Evolutionary conservation across 2,888 invertebrate species (phyloP), one percentile per base, ranked within the genome.

Genomic region (Ommatoiulus sabulosus): DNA sequence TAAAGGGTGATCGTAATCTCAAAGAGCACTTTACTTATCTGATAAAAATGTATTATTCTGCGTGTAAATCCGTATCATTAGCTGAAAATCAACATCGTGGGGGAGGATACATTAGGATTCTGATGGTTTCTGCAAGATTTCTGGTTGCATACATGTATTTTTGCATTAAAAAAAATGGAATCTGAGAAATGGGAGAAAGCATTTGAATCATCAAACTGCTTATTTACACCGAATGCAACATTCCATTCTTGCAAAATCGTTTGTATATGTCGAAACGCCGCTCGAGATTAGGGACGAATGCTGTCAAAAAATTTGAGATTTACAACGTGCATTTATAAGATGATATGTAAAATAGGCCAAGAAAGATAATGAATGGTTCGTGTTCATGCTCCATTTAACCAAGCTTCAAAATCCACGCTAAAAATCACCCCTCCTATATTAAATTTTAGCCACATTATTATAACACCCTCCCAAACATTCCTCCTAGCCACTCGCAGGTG

Each of bases 261-360:
- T 6, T 20, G 48, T 20, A 52, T 10, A 20, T 63, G 63, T 63
- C 63, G 63, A 63, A 63, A 63, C 20, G 57, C 57, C 57, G 57
- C 12, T 1, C 15, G 3, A 63, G 63, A 63, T 63, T 63, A 63
- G 63, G 20, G 17, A 63, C 20, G 63, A 63, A 63, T 63, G 20
- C 63, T 63, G 63, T 63, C 63, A 63, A 20, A n/a, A 63, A 63
- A 57, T 17, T 12, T 63, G 63, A 63, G 63, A 63, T 63, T 63
- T 63, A 63, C 63, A 63, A 20, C 63, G 20, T 63, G 63, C 63
- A 63, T 63, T 63, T 63, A 20, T 63, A 20, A 63, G 63, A 63
- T 63, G 63, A 63, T 63, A 63, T 63, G 63, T 63, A 63, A 63
- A 63, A 63, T 63, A 63, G 63, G 63, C 63, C 63, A 63, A 63